Evolutionary conservation across 2,113 vertebrate species (phyloP).

Genomic region (Malurus alboscapulatus): DNA sequence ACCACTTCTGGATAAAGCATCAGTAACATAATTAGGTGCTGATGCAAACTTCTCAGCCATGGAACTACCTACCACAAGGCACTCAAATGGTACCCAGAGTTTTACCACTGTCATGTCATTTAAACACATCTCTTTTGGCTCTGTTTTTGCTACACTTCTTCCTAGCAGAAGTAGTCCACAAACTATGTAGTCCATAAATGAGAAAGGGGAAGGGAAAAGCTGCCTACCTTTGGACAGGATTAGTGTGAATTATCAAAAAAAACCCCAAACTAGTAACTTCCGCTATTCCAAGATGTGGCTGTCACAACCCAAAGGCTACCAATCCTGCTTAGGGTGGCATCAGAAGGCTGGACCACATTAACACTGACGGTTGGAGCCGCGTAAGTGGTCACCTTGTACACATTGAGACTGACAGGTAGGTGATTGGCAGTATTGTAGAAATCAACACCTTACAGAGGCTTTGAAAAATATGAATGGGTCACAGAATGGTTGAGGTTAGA

Average conservation of each 20-base stretch:
- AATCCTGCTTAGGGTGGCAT: neutral
- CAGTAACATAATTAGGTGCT: accelerated
- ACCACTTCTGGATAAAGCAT: neutral
- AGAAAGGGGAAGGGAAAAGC: neutral
- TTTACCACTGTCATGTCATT: neutral
- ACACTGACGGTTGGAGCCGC: neutral
- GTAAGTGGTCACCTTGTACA: too few relatives aligned
- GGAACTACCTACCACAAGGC: neutral
- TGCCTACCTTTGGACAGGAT: neutral
- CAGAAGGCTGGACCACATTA: neutral
- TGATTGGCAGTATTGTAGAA: too few relatives aligned
- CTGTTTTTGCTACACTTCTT: neutral
- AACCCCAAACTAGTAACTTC: neutral
- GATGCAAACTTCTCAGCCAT: neutral
- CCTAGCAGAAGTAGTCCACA: neutral
- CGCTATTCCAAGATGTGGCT: neutral
- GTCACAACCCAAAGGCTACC: neutral
- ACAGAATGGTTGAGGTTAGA: too few relatives aligned
- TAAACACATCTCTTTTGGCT: neutral
- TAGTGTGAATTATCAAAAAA: neutral
- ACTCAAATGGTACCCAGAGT: neutral
- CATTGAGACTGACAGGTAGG: too few relatives aligned
- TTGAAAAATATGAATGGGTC: too few relatives aligned
- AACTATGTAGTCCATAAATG: neutral
- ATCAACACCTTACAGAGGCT: too few relatives aligned